phyloP scores from a whole-genome alignment of 2,888 invertebrate genomes.

The Ypsolopha scabrella region DNA sequence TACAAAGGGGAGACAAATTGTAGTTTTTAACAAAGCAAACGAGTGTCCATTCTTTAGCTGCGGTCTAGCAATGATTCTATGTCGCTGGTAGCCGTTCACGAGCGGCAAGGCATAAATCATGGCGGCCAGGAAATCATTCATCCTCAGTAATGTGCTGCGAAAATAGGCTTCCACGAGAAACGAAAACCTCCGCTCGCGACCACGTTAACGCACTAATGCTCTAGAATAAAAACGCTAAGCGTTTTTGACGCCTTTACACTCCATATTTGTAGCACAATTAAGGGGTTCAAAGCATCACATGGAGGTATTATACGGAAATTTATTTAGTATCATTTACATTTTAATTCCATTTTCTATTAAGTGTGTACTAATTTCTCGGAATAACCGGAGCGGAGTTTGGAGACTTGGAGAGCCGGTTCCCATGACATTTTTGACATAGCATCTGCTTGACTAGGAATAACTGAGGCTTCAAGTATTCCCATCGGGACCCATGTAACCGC shows the following conservation, averaged over 20 bases:
- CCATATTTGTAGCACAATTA: not conserved
- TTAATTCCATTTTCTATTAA: not conserved
- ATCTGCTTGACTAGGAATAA: slow-evolving; percentile 38
- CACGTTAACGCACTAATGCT: slow-evolving; percentile 40
- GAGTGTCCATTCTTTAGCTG: slow-evolving; percentile 52
- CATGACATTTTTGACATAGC: slow-evolving; percentile 61
- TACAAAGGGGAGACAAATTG: slow-evolving; percentile 2
- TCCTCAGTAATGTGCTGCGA: slow-evolving; percentile 67
- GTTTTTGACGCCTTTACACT: not conserved
- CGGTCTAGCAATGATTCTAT: slow-evolving; percentile 47
- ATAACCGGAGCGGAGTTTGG: slow-evolving; percentile 2
- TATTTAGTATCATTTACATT: not conserved
- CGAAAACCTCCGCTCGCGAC: slow-evolving; percentile 32
- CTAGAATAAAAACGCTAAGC: not conserved
- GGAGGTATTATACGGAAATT: not conserved
- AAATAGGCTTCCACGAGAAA: slow-evolving; percentile 61
- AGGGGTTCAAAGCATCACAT: not conserved
- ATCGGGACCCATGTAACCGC: slow-evolving; percentile 40
- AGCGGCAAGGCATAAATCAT: slow-evolving; percentile 56
- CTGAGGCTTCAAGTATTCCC: slow-evolving; percentile 22
- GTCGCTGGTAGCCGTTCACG: slow-evolving; percentile 29
- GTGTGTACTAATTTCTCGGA: slow-evolving; percentile 17
- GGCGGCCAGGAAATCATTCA: slow-evolving; percentile 65
- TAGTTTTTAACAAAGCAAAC: slow-evolving; percentile 34
- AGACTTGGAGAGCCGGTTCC: slow-evolving; percentile 23